phyloP scores from a whole-genome alignment of 2,113 vertebrate genomes.

The Delphinus delphis region DNA sequence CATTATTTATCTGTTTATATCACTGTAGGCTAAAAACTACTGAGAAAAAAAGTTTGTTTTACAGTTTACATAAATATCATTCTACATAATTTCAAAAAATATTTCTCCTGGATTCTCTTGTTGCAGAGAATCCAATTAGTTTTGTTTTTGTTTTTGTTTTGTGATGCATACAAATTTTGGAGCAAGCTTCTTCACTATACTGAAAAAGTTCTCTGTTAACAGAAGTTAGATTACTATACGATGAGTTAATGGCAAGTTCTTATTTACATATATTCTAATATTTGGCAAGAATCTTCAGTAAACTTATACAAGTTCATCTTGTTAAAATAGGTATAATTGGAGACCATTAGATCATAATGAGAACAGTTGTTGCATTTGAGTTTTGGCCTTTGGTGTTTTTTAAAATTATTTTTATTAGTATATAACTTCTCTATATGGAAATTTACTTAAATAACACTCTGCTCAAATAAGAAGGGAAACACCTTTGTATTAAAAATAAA shows the following conservation, averaged over 20 bases:
- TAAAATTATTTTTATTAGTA: background rate
- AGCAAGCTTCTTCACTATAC: background rate
- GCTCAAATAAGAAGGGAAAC: background rate
- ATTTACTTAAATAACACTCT: background rate
- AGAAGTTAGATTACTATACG: background rate
- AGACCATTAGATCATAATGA: background rate
- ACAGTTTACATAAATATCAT: background rate
- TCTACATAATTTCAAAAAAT: background rate
- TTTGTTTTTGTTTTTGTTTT: background rate
- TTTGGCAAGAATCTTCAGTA: background rate
- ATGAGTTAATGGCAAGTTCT: background rate
- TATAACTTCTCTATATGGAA: background rate
- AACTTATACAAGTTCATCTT: background rate
- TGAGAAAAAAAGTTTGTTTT: background rate
- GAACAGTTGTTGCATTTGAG: background rate
- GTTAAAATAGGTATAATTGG: background rate
- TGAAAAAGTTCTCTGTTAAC: background rate
- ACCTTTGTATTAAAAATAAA: background rate
- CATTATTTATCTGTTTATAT: slow-evolving; percentile 11
- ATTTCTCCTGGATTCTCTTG: background rate
- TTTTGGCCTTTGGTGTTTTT: background rate
- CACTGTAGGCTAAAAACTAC: background rate
- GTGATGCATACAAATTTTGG: background rate
- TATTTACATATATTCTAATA: background rate
- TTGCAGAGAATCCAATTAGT: background rate